Evolutionary conservation across 2,888 invertebrate species (phyloP).

Genomic region (Lamellibrachia satsuma): DNA sequence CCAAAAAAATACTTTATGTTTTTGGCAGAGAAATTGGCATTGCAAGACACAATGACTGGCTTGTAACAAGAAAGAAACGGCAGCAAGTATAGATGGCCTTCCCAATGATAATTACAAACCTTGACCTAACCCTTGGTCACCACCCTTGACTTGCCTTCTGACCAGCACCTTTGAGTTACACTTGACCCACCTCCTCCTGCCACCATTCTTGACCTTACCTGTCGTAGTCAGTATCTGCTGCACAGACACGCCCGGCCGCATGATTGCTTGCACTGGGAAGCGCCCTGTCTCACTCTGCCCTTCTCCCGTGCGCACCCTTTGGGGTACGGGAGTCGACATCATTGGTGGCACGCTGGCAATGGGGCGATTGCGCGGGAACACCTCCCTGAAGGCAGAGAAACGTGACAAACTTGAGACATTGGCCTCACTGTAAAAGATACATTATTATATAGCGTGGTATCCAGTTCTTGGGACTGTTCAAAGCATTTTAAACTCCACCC

Average conservation of each 20-base stretch:
- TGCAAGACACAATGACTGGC: background rate
- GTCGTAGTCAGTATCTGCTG: slow-evolving; percentile 93
- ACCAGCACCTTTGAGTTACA: background rate
- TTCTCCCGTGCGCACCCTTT: slow-evolving; percentile 42
- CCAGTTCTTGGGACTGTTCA: too few relatives aligned
- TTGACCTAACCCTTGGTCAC: background rate
- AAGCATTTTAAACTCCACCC: too few relatives aligned
- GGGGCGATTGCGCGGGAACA: slow-evolving; percentile 57
- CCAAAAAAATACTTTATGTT: too few relatives aligned
- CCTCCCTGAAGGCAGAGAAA: background rate
- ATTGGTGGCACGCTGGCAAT: slow-evolving; percentile 80
- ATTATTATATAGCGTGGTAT: too few relatives aligned
- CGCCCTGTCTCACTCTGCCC: background rate
- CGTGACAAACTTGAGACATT: too few relatives aligned
- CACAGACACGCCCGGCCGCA: slow-evolving; percentile 88
- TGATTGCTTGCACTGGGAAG: slow-evolving; percentile 67
- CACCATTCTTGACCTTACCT: slow-evolving; percentile 68
- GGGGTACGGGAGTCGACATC: slow-evolving; percentile 71
- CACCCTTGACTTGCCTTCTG: background rate
- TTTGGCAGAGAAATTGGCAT: too few relatives aligned
- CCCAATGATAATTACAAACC: background rate
- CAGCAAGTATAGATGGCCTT: background rate
- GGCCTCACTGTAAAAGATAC: too few relatives aligned
- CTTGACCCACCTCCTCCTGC: background rate
- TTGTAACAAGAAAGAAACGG: background rate